Conservation (phyloP, 2,113 vertebrate species). For the Gnathonemus echidnorhynchus region DNA sequence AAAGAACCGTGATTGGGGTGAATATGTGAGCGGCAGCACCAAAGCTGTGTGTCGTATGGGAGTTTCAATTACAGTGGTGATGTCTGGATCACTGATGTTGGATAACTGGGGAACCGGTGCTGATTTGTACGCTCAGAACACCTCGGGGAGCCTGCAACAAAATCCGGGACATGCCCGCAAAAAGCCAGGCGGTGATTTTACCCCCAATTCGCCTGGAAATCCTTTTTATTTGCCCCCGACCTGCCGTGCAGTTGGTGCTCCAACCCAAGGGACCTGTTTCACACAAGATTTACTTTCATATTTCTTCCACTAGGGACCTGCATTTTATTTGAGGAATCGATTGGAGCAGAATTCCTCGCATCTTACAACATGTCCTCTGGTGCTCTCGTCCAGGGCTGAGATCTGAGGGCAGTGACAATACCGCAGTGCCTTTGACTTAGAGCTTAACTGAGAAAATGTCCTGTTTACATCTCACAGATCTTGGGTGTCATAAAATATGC, state of each 20-base stretch:
- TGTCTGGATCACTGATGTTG: conserved; percentile 2
- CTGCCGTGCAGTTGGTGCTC: background rate
- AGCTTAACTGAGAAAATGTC: background rate
- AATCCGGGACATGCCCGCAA: background rate
- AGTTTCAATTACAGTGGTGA: background rate
- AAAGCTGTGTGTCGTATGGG: background rate
- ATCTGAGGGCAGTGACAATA: background rate
- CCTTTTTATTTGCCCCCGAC: conserved; percentile 10
- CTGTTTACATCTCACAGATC: background rate
- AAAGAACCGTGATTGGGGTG: background rate
- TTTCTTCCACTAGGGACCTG: background rate
- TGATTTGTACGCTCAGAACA: background rate
- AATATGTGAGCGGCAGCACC: background rate
- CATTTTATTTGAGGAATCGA: conserved; percentile 22
- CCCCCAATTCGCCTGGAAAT: background rate
- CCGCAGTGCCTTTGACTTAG: background rate
- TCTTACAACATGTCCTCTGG: background rate
- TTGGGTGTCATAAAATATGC: background rate
- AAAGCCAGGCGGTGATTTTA: background rate
- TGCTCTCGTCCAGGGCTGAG: background rate
- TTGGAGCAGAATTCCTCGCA: conserved; percentile 11
- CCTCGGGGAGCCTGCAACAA: background rate
- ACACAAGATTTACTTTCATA: conserved; percentile 26
- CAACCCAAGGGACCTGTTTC: conserved; percentile 11
- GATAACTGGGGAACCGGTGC: conserved; percentile 4